Evolutionary conservation across 2,888 invertebrate species (phyloP), one percentile per base, ranked within the genome.

Genomic region (Macrophya annulata): DNA sequence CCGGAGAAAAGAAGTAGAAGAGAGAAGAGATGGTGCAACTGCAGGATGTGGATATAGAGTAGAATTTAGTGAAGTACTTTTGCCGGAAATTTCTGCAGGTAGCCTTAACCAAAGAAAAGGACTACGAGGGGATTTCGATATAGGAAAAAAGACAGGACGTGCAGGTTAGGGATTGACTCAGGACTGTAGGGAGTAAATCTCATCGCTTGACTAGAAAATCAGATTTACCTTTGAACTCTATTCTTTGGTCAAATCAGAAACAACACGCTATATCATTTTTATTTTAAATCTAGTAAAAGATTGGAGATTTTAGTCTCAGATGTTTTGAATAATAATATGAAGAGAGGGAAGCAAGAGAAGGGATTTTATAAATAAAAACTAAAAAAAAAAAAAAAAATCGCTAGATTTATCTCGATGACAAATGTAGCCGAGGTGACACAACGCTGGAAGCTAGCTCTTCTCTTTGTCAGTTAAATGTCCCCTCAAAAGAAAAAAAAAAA

Each of bases 31-130:
- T 15, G 43, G n/a, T 51, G 62, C 82, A 17, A 21, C 9, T n/a
- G 8, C 37, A 51, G 37, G 31, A 48, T 83, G 71, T 0, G 74
- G 68, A 55, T 37, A 55, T 37, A 84, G 86, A 74, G 84, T 31
- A 84, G 62, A 55, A 79, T 86, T 82, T 81, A 85, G 72, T 77
- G 40, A 68, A 59, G 68, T 48, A 37, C 87, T 88, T 31, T 88
- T 87, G 87, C 87, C 86, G 86, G 81, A 86, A 79, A 85, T 86
- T 87, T 84, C 71, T 65, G 68, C 25, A 74, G 83, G 85, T 85
- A 86, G 84, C 17, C 59, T 62, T n/a, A 15, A 31, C 48, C 21
- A 15, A 10, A 1, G 59, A 43, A 59, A 31, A 51, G 21, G 59
- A 81, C 10, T 15, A 55, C 37, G 51, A 77, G 77, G 77, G 37